These are phyloP conservation scores for Pterocles orientalis DNA, from an alignment of 2,113 vertebrate genomes.

Conservation along the genomic window DNA sequence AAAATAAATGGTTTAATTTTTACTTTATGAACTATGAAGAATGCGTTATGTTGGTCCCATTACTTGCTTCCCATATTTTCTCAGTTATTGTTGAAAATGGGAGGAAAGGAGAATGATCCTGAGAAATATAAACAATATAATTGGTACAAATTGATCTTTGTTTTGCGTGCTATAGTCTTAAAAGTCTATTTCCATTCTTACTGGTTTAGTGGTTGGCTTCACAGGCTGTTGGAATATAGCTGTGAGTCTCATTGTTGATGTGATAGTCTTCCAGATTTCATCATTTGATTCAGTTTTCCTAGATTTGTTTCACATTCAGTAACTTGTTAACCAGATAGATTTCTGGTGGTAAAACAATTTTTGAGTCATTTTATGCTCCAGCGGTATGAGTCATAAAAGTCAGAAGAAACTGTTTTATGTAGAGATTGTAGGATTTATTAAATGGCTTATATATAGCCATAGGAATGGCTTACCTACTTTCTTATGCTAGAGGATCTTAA, in stretches of 20 bases:
- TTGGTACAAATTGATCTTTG: neutral
- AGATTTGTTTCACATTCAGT: neutral
- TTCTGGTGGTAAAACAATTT: neutral
- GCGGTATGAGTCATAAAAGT: neutral
- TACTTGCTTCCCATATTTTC: neutral
- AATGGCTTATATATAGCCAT: neutral
- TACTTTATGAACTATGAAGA: neutral
- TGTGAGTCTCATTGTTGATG: neutral
- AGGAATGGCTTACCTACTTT: neutral
- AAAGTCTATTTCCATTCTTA: neutral
- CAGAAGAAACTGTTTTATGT: neutral
- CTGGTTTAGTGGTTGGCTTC: neutral
- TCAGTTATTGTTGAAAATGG: neutral
- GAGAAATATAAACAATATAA: neutral
- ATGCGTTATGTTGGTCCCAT: neutral
- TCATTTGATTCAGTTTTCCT: neutral
- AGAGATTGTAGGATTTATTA: neutral
- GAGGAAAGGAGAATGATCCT: neutral
- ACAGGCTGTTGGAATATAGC: neutral
- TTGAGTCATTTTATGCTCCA: neutral
- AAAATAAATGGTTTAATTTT: neutral
- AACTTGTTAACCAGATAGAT: neutral
- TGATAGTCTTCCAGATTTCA: neutral
- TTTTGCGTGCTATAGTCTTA: neutral
- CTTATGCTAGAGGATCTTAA: neutral